phyloP scores from a whole-genome alignment of 2,888 invertebrate species.

The Lydus trimaculatus region DNA sequence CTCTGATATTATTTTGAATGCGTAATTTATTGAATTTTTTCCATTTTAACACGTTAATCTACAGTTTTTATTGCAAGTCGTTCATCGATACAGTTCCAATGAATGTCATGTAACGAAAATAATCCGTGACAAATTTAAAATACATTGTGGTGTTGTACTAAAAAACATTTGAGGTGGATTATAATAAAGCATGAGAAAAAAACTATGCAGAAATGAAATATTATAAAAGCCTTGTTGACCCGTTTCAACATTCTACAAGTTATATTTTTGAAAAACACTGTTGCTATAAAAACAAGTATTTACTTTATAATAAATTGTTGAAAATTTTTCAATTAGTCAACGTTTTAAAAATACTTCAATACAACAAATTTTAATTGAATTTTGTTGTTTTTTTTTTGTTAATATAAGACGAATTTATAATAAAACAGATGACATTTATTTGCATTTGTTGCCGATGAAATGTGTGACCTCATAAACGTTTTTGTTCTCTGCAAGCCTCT shows the following conservation, averaged over 20 bases:
- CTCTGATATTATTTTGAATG: too few relatives aligned
- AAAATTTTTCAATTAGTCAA: background rate
- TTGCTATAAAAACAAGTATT: background rate
- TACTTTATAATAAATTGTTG: background rate
- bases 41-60: too few relatives aligned
- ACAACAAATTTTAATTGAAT: background rate
- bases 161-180: background rate
- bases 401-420: too few relatives aligned
- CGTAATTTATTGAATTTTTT: too few relatives aligned
- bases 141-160: background rate
- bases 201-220: background rate
- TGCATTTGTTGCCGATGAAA: background rate
- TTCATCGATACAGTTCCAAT: background rate
- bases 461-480: background rate
- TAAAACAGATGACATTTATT: background rate
- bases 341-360: background rate
- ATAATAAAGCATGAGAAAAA: background rate
- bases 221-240: slow-evolving; percentile 9
- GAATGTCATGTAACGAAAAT: slow-evolving; percentile 2
- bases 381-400: background rate
- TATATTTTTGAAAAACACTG: background rate
- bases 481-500: background rate
- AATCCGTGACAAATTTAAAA: background rate
- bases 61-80: too few relatives aligned
- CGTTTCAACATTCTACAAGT: background rate